These are phyloP conservation scores for Callithrix jacchus DNA, from an alignment of 2,113 vertebrate genomes.

Conservation along the genomic window DNA sequence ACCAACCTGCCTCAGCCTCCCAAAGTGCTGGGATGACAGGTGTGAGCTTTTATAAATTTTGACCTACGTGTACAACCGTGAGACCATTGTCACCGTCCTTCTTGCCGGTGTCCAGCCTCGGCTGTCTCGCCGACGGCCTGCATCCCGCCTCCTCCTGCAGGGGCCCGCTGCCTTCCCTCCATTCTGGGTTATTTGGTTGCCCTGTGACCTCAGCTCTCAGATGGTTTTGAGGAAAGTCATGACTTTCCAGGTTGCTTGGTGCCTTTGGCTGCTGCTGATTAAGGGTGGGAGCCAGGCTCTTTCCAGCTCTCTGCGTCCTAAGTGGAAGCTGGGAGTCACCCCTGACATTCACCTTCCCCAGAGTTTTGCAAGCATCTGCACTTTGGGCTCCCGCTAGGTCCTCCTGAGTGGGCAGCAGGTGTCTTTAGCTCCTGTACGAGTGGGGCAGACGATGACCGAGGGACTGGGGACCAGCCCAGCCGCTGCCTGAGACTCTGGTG, in stretches of 20 bases:
- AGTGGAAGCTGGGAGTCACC: rapidly evolving
- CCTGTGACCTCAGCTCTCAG: not conserved
- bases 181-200: too few species aligned
- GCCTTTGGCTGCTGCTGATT: not conserved
- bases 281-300: not conserved
- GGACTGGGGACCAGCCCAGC: too few species aligned
- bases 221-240: rapidly evolving
- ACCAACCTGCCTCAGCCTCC: too few species aligned
- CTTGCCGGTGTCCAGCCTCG: rapidly evolving
- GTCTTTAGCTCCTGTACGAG: too few species aligned
- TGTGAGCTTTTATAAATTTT: too few species aligned
- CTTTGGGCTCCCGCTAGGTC: rapidly evolving
- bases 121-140: not conserved
- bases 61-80: too few species aligned
- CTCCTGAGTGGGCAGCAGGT: not conserved
- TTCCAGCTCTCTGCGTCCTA: not conserved
- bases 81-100: too few species aligned
- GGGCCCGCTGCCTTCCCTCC: not conserved
- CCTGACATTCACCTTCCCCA: not conserved
- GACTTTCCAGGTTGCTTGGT: not conserved
- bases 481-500: not conserved
- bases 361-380: not conserved
- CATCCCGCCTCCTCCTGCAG: rapidly evolving
- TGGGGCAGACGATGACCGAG: not conserved
- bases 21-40: too few species aligned